phyloP scores from a whole-genome alignment of 1,140 invertebrate genomes.

The Cecropterus lyciades region DNA sequence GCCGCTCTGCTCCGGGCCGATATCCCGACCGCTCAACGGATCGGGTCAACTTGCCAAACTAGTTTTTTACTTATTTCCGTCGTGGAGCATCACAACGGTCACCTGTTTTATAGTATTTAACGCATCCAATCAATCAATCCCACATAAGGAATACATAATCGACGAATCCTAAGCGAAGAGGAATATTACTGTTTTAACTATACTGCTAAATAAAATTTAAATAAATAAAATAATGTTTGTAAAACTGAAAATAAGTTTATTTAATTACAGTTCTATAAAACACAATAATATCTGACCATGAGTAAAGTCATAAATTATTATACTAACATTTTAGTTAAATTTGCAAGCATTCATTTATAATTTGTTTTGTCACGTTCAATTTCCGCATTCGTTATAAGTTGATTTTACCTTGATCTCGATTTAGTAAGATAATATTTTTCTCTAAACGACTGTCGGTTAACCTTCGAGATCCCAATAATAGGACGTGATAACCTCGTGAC shows the following conservation, averaged over 20 bases:
- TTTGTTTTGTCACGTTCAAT: constrained; percentile 1
- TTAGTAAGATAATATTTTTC: constrained; percentile 14
- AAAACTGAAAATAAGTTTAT: too few relatives aligned
- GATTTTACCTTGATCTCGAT: constrained; percentile 20
- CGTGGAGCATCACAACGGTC: constrained; percentile 43
- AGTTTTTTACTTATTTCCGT: constrained; percentile 67
- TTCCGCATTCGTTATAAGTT: constrained; percentile 4
- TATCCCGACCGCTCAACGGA: constrained; percentile 46
- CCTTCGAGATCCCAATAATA: constrained; percentile 11
- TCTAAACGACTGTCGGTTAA: constrained; percentile 1
- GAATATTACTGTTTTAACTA: too few relatives aligned
- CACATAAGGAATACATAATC: background rate
- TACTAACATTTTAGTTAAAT: background rate
- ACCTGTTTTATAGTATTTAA: constrained; percentile 1
- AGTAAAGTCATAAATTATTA: too few relatives aligned
- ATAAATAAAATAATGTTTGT: too few relatives aligned
- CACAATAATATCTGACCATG: too few relatives aligned
- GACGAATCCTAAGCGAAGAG: too few relatives aligned
- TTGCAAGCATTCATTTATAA: background rate
- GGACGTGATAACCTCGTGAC: background rate
- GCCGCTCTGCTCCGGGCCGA: constrained; percentile 49
- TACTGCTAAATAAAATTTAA: too few relatives aligned
- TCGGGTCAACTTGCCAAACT: constrained; percentile 63
- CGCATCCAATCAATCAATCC: background rate
- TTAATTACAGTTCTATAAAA: too few relatives aligned